Conservation (phyloP, 1,140 invertebrate genomes). For the Rhagoletis zephyria region DNA sequence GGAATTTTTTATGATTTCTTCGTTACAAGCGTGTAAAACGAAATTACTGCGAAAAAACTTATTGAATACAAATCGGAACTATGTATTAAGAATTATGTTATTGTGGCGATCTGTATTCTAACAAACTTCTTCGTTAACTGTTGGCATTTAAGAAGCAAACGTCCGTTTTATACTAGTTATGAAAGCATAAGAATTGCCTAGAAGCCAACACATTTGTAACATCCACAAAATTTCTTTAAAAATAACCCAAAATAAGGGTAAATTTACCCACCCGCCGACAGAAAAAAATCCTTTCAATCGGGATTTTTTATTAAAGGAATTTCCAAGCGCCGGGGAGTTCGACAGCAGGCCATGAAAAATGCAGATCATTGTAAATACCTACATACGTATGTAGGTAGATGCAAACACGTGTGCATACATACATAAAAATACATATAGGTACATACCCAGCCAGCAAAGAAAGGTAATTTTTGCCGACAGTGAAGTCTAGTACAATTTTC, state of each 20-base stretch:
- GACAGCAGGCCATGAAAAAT: background rate
- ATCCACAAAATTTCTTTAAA: background rate
- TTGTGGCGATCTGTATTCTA: background rate
- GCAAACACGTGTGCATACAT: background rate
- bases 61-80: background rate
- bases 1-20: background rate
- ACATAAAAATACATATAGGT: background rate
- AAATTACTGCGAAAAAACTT: background rate
- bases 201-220: constrained; percentile 40
- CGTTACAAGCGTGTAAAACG: background rate
- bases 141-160: background rate
- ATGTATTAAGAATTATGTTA: background rate
- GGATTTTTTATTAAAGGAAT: constrained; percentile 22
- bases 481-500: too few relatives aligned
- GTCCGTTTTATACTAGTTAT: background rate
- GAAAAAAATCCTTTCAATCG: background rate
- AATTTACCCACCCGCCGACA: background rate
- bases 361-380: background rate
- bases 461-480: too few relatives aligned
- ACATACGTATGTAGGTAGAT: too few relatives aligned
- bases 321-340: too few relatives aligned
- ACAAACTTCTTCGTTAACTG: background rate
- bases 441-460: background rate
- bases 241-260: background rate
- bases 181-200: background rate